A percentile compares a stretch with the other conserved stretches of the same genome.
Conservation (phyloP, 1,140 invertebrate species). For the Goniozus legneri region DNA sequence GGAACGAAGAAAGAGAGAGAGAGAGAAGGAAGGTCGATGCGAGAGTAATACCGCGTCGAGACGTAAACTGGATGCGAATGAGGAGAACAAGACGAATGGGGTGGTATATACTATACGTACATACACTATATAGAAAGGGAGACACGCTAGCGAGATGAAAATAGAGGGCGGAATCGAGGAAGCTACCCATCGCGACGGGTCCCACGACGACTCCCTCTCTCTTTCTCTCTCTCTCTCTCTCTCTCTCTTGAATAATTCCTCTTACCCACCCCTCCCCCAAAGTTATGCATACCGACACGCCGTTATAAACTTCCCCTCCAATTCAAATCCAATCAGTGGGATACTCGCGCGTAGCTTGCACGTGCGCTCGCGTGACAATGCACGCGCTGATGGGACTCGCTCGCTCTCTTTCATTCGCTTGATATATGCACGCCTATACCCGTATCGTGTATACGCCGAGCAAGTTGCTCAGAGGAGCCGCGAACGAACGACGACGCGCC, state of each 20-base stretch:
- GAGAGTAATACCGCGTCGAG: conserved; percentile 8
- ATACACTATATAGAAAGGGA: too few relatives aligned
- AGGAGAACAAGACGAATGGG: conserved; percentile 10
- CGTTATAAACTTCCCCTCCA: conserved; percentile 27
- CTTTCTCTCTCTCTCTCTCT: conserved; percentile 9
- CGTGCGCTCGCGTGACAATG: too few relatives aligned
- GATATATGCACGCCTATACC: too few relatives aligned
- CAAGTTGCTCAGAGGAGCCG: too few relatives aligned
- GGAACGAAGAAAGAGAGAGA: neutral
- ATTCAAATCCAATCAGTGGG: conserved; percentile 46
- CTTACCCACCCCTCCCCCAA: conserved; percentile 15
- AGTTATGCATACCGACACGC: conserved; percentile 19
- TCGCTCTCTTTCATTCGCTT: too few relatives aligned
- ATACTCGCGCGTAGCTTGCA: too few relatives aligned
- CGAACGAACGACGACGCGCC: too few relatives aligned
- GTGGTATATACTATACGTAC: too few relatives aligned
- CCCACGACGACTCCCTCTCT: conserved; percentile 6
- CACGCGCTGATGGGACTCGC: too few relatives aligned
- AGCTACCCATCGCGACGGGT: too few relatives aligned
- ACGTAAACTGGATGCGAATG: conserved; percentile 1
- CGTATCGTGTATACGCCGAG: too few relatives aligned
- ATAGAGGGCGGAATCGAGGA: neutral
- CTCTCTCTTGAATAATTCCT: conserved; percentile 2
- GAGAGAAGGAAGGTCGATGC: conserved; percentile 12
- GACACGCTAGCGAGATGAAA: too few relatives aligned